Base-by-base conservation (phyloP, 2,113 vertebrate species). In the Macrotis lagotis region DNA sequence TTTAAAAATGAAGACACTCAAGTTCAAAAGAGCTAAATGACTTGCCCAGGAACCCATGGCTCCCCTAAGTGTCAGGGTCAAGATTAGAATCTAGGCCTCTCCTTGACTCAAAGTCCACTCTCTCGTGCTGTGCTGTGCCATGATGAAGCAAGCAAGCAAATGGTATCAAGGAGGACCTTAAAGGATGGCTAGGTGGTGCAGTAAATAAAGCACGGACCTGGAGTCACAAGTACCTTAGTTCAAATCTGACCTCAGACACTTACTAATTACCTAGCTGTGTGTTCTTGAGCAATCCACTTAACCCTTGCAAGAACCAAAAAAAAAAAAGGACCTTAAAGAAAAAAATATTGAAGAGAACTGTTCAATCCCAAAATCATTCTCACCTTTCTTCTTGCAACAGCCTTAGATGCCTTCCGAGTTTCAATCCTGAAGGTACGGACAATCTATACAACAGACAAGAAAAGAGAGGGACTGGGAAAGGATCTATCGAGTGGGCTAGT, bases 351-450 rank as follows among this genome's bases (percentile, higher is more conserved):
- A 74, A 74, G 16, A 12, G 37, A 66, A n/a, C 0, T 74, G 11
- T n/a, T 37, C 37, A 74, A n/a, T 4, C 31, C 51, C 51, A n/a
- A 83, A 25, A 47, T 19, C 48, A 8, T 9, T 90, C 98, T 98
- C 91, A 99, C 99, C 99, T 99, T 99, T 96, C 99, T 98, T 51
- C 99, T 98, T 1, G 99, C 99, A 90, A 99, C 99, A 8, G 99
- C 99, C 98, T 99, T 99, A 2, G 99, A 99, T 0, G 99, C 99
- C 97, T 99, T 99, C 50, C 99, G 98, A 1, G 98, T 99, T 97
- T 99, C 99, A 0, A 99, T 99, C 95, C 99, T 99, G 98, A 99
- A 99, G 3, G 99, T 99, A 7, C 99, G 98, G 89, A 99, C 97
- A 96, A 99, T 99, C 99, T 99, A 97, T 0, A 51, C n/a, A 83